Conservation (phyloP, 2,113 vertebrate species). For the Gymnobelideus leadbeateri region DNA sequence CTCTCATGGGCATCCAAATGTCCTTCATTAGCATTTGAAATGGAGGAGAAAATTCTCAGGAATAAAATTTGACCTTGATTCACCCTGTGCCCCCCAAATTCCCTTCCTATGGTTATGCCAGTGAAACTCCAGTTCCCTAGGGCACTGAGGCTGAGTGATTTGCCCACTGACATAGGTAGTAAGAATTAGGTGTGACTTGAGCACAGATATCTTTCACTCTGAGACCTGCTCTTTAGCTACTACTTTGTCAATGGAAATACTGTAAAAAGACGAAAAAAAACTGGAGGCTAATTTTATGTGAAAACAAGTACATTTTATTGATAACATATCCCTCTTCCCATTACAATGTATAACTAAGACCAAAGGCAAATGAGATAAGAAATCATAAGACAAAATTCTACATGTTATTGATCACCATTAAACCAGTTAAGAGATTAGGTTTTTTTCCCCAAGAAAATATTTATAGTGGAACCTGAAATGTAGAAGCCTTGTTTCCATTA, state of each 20-base stretch:
- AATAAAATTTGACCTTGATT: not conserved
- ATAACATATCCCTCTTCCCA: not conserved
- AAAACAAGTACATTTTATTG: slow-evolving; percentile 63
- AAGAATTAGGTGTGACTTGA: not conserved
- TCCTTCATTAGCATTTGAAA: not conserved
- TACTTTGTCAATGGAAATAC: not conserved
- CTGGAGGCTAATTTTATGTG: slow-evolving; percentile 2
- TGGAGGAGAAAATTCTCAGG: not conserved
- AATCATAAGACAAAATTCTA: not conserved
- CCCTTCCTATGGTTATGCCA: not conserved
- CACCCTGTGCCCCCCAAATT: too few relatives aligned
- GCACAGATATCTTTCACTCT: not conserved
- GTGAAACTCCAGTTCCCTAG: not conserved
- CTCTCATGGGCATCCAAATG: not conserved
- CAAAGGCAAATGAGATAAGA: not conserved
- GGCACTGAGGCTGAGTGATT: too few relatives aligned
- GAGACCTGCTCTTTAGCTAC: not conserved
- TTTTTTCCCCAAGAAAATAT: not conserved
- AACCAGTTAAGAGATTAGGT: not conserved
- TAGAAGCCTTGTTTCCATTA: not conserved
- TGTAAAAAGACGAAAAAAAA: not conserved
- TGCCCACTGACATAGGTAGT: not conserved
- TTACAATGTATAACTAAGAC: not conserved
- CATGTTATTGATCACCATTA: slow-evolving; percentile 37
- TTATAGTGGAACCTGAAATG: slow-evolving; percentile 22